Base-by-base conservation (phyloP, 2,888 invertebrate genomes). In the Anorthoa munda region DNA sequence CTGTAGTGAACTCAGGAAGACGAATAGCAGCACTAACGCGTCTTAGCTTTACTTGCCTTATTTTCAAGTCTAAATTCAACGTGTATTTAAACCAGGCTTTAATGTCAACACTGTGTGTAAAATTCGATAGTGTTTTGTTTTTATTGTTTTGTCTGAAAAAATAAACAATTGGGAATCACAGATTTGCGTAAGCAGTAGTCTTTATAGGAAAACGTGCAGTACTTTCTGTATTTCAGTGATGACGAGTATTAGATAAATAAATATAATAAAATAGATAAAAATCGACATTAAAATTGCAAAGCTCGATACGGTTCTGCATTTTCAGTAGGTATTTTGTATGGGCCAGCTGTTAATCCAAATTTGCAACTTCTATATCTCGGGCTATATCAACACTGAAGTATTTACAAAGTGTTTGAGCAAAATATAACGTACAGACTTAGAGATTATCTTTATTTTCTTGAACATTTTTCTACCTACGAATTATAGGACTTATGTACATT, bases 1-100 rank as follows among this genome's bases (percentile, higher is more conserved):
- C 65, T 68, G 23, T 17, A 80, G 46, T 51, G 15, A 81, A 77
- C 17, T 81, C n/a, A 11, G 13, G 23, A 77, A 80, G 63, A 81
- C 59, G 50, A 66, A 80, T 69, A 21, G 26, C n/a, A 66, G 50
- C 46, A 51, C 77, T 66, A 46, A 80, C 23, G 39, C 45, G 53
- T 50, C 65, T 66, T 66, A 23, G 26, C 46, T 58, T 45, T 46
- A 66, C 12, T 46, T 59, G 50, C n/a, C n/a, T 65, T 21, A 39
- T 12, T 45, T 64, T 71, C 39, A 45, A 3, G 45, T 15, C 2
- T 45, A 21, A 55, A 55, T 55, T 23, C 26, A 55, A 59, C 18
- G 15, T 31, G 21, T 50, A 48, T 26, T 45, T 45, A 21, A 2
- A 3, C n/a, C 5, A 18, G 9, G 2, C 4, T 26, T 58, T 51